Conservation (phyloP, 2,113 vertebrate species). For the Callipepla californica region DNA sequence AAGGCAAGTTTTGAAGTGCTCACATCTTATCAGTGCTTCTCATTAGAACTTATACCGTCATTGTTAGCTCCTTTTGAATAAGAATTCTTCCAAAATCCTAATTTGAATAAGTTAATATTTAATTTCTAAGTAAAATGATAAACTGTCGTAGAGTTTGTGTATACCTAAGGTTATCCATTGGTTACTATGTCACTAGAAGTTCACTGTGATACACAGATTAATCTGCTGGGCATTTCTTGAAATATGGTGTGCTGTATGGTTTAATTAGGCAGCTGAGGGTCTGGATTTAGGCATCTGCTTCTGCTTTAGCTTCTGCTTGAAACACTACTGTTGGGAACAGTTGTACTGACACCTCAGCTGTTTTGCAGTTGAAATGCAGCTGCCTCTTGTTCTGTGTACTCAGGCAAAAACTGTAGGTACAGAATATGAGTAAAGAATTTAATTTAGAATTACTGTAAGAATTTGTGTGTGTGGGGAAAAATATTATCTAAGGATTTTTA, state of each 20-base stretch:
- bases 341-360: background rate
- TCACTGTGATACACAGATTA: background rate
- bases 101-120: conserved; percentile 39
- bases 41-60: background rate
- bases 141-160: background rate
- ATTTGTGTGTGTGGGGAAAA: background rate
- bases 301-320: background rate
- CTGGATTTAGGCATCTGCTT: background rate
- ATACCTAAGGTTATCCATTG: background rate
- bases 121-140: conserved; percentile 6
- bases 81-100: background rate
- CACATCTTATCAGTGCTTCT: background rate
- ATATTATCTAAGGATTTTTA: background rate
- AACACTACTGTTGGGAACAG: background rate
- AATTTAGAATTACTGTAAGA: background rate
- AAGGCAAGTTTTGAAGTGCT: background rate
- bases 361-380: background rate
- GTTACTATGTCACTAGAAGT: background rate
- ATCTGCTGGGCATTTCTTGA: background rate
- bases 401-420: background rate
- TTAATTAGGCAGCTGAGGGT: background rate
- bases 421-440: background rate
- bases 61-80: conserved; percentile 35
- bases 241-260: background rate
- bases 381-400: background rate